Conservation (phyloP, 2,888 invertebrate genomes). For the Chrysolina americana region DNA sequence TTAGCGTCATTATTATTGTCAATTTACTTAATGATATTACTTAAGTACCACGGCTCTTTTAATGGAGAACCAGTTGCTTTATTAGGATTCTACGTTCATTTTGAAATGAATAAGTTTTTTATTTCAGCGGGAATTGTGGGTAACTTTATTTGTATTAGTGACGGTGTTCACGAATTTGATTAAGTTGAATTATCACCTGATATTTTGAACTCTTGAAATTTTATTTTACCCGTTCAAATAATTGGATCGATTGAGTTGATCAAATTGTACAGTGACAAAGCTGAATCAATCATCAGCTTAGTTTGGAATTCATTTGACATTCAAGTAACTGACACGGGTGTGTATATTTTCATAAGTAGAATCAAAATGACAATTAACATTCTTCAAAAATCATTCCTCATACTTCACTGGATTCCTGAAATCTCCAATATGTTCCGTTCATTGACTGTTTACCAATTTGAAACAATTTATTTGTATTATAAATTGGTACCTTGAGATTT, state of each 20-base stretch:
- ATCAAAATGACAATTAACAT: neutral
- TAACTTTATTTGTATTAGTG: neutral
- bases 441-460: slow-evolving; percentile 37
- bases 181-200: neutral
- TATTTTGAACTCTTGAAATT: no score
- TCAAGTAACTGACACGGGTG: no score
- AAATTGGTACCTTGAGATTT: slow-evolving; percentile 42
- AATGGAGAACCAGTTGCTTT: slow-evolving; percentile 48
- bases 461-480: slow-evolving; percentile 46
- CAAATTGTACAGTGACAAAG: no score
- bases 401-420: slow-evolving; percentile 14
- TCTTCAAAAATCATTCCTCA: neutral
- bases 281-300: no score
- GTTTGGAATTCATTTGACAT: no score
- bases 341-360: no score
- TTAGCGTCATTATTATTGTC: slow-evolving; percentile 52
- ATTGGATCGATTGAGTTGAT: no score
- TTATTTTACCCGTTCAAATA: no score
- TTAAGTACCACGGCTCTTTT: slow-evolving; percentile 47
- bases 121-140: slow-evolving; percentile 2
- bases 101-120: slow-evolving; percentile 35
- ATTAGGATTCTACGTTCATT: slow-evolving; percentile 42
- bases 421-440: slow-evolving; percentile 22
- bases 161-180: neutral
- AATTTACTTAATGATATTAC: slow-evolving; percentile 53